Base-by-base conservation (phyloP, 2,113 vertebrate genomes). In the Tachysurus vachellii region DNA sequence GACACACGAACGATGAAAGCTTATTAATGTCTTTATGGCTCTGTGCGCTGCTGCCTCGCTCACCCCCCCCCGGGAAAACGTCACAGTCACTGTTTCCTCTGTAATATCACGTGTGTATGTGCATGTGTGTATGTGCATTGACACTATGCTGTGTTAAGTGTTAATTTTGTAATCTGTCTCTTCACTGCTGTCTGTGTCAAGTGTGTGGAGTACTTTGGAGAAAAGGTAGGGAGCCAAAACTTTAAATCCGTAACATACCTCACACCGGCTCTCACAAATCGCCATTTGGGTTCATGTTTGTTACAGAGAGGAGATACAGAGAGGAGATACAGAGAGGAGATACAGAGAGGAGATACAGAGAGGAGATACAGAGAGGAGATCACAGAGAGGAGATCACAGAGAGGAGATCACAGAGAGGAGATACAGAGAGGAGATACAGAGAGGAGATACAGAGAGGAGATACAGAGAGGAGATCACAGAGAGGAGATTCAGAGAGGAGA, bases 171-270 rank as follows among this genome's bases (percentile, higher is more conserved):
- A 92, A 92, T 94, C 92, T 94, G 93, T 95, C 93, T 95, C 86
- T 91, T 93, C 91, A 92, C 92, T 91, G 94, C 94, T 94, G 92
- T 93, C 94, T 94, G 90, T 95, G 92, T 95, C 92, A 94, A 95
- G 94, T 94, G 93, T 95, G 91, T 96, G 95, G 95, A 95, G 92
- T 89, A 92, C 93, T 94, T 95, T 96, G 94, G 93, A 95, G 89
- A 94, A 93, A 94, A 96, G 95, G 94, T 96, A 96, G 95, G 95
- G 92, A 92, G 91, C 73, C 82, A 75, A 70, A 77, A 50, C 54
- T 86, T 54, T 75, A 44, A 53, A 79, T 57, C 14, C 21, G 23
- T 36, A 36, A 80, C 36, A 57, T 57, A 59, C 53, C 54, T 59
- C 79, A 59, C 31, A 59, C 36, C 79, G 12, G 1, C 53, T 80